Percentiles rank a stretch among this genome's conserved stretches.
phyloP scores from a whole-genome alignment of 2,888 invertebrate species.

The Plebejus argus region DNA sequence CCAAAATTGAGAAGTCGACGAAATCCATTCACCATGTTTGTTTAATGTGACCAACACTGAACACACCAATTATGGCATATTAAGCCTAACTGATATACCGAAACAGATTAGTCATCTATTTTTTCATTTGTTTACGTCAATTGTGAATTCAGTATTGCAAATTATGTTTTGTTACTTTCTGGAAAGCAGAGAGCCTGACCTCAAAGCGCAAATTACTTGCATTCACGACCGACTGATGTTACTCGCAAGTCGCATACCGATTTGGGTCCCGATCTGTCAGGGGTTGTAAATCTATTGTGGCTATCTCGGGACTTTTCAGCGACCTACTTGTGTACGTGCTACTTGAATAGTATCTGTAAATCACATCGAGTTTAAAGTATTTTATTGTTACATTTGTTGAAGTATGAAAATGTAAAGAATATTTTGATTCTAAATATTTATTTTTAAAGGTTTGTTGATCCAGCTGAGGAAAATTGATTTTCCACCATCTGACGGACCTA shows the following conservation, averaged over 20 bases:
- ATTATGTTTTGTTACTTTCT: slow-evolving; percentile 3
- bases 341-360: neutral
- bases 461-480: too few relatives aligned
- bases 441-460: neutral
- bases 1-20: too few relatives aligned
- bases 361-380: neutral
- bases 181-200: neutral
- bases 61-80: too few relatives aligned
- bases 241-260: neutral
- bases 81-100: too few relatives aligned
- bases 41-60: too few relatives aligned
- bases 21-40: too few relatives aligned
- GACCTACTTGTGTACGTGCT: slow-evolving; percentile 2
- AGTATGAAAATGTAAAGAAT: neutral
- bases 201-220: slow-evolving; percentile 16
- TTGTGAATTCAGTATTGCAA: neutral
- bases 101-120: too few relatives aligned
- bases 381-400: slow-evolving; percentile 23
- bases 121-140: neutral
- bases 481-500: too few relatives aligned
- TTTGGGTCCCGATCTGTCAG: neutral
- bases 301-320: neutral
- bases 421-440: neutral
- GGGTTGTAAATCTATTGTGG: slow-evolving; percentile 6
- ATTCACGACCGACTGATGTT: neutral